Evolutionary conservation across 1,140 invertebrate genomes (phyloP), one percentile per base, ranked within the genome.

Genomic region (Drosophila willistoni): DNA sequence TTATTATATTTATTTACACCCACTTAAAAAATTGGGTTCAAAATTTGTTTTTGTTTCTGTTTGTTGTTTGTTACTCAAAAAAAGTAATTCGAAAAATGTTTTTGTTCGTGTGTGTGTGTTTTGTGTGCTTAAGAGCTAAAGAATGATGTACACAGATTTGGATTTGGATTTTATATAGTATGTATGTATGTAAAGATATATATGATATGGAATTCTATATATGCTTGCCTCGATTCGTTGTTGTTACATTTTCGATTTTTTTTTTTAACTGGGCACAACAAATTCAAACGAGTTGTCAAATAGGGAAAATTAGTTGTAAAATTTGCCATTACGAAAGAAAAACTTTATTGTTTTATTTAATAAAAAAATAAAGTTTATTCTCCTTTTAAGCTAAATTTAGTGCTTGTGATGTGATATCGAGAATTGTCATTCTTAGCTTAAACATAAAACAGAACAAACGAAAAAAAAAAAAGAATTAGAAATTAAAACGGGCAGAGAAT

Each of bases 1-100:
- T 51, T 39, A 39, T 39, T 39, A 51, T 22, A 51, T 51, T 57
- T 78, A 77, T 64, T 76, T 73, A 77, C 71, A 73, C 80, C 80
- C 84, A 78, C 66, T 69, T 60, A 72, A 74, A 80, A 80, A 78
- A 36, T 77, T 71, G 72, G 85, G 75, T 59, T 51, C 29, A 54
- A 67, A 63, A 79, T 62, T 56, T 73, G 39, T 63, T 33, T 33
- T 66, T 74, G 61, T 68, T 33, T 33, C 64, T 74, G 61, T 68
- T 25, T 77, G 68, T 82, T 75, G 51, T 47, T 47, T 19, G 7
- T 19, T 39, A 39, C 44, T 19, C 17, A 51, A 51, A 47, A 75
- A 81, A 81, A 81, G 77, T 68, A 68, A 84, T 64, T 84, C 73
- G 64, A 67, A 69, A 51, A 22, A 17, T 47, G 44, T 47, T 47